Percentiles rank a stretch among this genome's conserved stretches.
These are phyloP conservation scores for Ophioninae sp. DNA, from an alignment of 2,888 invertebrate genomes.

Conservation along the genomic window DNA sequence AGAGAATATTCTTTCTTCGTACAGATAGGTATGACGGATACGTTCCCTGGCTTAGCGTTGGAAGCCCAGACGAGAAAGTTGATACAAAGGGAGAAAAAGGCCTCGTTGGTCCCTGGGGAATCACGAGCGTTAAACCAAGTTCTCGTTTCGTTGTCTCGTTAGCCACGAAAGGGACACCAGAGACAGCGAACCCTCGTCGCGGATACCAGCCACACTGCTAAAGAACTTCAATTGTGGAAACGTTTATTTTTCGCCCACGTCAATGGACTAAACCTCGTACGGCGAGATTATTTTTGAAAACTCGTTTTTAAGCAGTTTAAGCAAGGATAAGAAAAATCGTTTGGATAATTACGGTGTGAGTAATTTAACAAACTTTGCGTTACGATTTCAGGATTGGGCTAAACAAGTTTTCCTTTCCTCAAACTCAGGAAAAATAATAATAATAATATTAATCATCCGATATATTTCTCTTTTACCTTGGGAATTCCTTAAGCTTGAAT, in stretches of 20 bases:
- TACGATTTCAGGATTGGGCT: background rate
- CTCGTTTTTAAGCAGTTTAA: too few species aligned
- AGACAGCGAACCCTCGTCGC: conserved; percentile 31
- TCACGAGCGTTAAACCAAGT: conserved; percentile 73
- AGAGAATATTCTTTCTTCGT: background rate
- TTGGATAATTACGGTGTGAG: background rate
- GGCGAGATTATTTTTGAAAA: background rate
- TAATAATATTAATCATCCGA: background rate
- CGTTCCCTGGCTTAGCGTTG: conserved; percentile 67
- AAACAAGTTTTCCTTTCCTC: background rate
- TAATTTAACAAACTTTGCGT: background rate
- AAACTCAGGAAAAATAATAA: background rate
- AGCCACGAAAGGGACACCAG: conserved; percentile 62
- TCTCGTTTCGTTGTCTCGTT: conserved; percentile 75
- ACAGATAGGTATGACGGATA: conserved; percentile 2
- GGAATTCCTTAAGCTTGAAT: background rate
- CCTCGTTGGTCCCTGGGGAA: conserved; percentile 16
- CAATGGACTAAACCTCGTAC: background rate
- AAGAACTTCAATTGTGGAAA: conserved; percentile 17
- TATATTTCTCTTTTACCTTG: background rate
- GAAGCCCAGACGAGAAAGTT: conserved; percentile 50
- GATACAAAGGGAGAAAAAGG: conserved; percentile 68
- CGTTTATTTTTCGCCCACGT: conserved; percentile 17
- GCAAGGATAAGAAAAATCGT: too few species aligned
- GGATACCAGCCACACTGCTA: conserved; percentile 8